Evolutionary conservation across 2,888 invertebrate species (phyloP), one percentile per base, ranked within the genome.

Genomic region (Sphaerophoria taeniata): DNA sequence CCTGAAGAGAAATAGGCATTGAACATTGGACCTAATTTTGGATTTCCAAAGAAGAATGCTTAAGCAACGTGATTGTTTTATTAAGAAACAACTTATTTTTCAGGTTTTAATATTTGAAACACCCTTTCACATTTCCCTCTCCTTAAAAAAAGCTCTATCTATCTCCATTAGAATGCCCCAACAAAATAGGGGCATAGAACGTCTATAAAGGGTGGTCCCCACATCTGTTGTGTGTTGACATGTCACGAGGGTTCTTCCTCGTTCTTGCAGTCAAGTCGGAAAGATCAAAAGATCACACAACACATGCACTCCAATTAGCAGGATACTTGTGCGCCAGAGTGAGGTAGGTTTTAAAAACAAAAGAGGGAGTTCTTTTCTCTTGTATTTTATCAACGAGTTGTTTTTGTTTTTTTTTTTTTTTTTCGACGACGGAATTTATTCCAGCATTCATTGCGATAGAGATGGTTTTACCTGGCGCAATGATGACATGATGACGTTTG

Each of bases 301-400:
- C 70, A 79, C 39, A 79, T 84, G 74, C 83, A 84, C 83, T 84
- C 79, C 83, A 84, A 84, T 84, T 84, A 84, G 83, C 75, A 79
- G 55, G 79, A 71, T 84, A 75, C 74, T 47, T 55, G 61, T 60
- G 31, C 63, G 9, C 0, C 0, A n/a, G 61, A 63, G 49, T 36
- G 36, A 36, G 11, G 2, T 12, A 63, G 24, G 24, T 24, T 24
- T 24, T 24, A 14, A 63, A 65, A 65, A 65, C 49, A 65, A 65
- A 65, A 65, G 65, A 36, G 49, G 14, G 34, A 49, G 6, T 43
- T 16, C 12, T 49, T 16, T 65, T 49, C 0, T 49, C 33, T 33
- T n/a, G 3, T 12, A 5, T 34, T 12, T 24, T 1, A 47, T 63
- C 12, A 39, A 5, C 51, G n/a, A 61, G 34, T 14, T 45, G 47